Conservation (phyloP, 2,113 vertebrate species). For the Noctilio leporinus region DNA sequence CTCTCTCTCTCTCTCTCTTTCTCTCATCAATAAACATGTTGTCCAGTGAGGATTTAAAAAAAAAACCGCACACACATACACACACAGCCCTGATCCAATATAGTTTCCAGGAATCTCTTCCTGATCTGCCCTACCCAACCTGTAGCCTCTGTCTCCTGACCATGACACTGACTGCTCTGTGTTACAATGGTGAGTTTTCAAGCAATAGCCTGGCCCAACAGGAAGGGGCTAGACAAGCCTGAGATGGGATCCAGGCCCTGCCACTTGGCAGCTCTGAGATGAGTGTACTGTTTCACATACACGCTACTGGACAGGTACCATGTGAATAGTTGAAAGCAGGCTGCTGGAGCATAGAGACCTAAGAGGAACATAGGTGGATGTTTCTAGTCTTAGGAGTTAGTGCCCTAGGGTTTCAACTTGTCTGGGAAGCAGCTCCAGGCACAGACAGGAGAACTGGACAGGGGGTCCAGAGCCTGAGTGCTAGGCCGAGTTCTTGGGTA, state of each 20-base stretch:
- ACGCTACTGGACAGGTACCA: not conserved
- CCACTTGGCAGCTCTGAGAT: not conserved
- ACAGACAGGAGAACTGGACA: not conserved
- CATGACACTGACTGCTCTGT: not conserved
- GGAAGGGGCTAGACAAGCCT: not conserved
- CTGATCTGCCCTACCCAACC: not conserved
- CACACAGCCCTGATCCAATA: not conserved
- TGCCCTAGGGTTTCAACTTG: not conserved
- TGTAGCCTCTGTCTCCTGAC: not conserved
- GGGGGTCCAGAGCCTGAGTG: not conserved
- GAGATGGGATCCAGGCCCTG: not conserved
- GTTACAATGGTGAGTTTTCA: not conserved
- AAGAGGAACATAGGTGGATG: fast-evolving
- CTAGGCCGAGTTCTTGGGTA: not conserved
- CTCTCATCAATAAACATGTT: no score
- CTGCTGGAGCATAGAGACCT: not conserved
- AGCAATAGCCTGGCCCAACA: not conserved
- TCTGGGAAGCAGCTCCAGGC: not conserved
- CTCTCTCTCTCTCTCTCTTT: no score
- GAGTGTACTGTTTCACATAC: no score
- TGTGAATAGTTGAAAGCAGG: not conserved
- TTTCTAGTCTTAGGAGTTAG: not conserved
- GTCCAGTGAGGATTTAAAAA: no score
- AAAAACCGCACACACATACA: no score
- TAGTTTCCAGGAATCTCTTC: not conserved